Evolutionary conservation across 2,888 invertebrate genomes (phyloP), one percentile per base, ranked within the genome.

Genomic region (Coenonympha arcania): DNA sequence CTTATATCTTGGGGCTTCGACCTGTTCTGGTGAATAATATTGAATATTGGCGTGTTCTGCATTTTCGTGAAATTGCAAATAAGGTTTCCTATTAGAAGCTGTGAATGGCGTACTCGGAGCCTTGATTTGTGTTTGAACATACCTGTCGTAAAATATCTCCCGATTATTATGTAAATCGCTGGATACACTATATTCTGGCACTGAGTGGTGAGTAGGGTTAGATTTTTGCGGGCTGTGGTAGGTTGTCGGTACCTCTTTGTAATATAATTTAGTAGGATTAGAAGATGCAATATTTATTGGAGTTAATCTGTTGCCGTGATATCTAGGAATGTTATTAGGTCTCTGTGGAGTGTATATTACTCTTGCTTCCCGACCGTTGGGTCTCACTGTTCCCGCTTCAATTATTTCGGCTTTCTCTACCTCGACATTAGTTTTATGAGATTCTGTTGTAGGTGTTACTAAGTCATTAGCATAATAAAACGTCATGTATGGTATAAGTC

Each of bases 401-500:
- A 81, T 54, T 46, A 85, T 76, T 62, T 84, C 68, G 30, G 79
- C 81, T 59, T 86, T 86, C 66, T 85, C 79, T 13, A 85, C 75
- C 64, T 80, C 82, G 22, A 87, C 63, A 49, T 71, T 78, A 1
- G 63, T 49, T 42, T 59, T 46, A 50, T 62, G 71, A 6, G 64
- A 50, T 44, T 73, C 79, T 55, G 71, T 80, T 45, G 74, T 81
- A 52, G 66, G 87, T 69, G 67, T 80, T 73, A 65, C 67, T 56
- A 89, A 76, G 65, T 90, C 88, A 51, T 90, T 89, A 33, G 87
- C 88, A n/a, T 91, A 83, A 72, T 94, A 94, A 76, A 91, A 95
- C 26, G 93, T 93, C 89, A 93, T 92, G 71, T 94, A 94, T 1
- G 94, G 95, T 65, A 95, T 91, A 41, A 95, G 76, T 56, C 95